Base-by-base conservation (phyloP, 1,140 invertebrate genomes). In the Lepidurus packardi region DNA sequence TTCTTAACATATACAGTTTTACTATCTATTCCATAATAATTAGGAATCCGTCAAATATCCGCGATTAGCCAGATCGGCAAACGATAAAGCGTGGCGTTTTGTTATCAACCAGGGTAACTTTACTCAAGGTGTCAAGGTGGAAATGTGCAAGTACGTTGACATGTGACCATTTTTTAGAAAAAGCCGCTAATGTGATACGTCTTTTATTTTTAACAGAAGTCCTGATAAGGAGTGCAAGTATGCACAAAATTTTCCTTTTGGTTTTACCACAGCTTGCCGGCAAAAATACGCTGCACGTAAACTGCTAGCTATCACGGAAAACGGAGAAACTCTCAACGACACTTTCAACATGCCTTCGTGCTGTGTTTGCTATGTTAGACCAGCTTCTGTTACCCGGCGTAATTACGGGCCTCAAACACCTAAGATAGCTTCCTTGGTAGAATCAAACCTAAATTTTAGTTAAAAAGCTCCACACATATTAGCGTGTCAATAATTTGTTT, bases 31-130 rank as follows among this genome's bases (percentile, higher is more conserved):
- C 10, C 11, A 1, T 43, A 42, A 21, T 44, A 0, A 47, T 1
- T 45, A 47, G 43, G 43, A 43, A 7, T n/a, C 10, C 0, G 53
- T 45, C 21, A 43, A 9, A 25, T 53, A 11, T 77, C 41, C 78
- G 42, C 24, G 53, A 43, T 88, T 82, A 77, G 87, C 88, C 1
- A 85, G 85, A 81, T 81, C 83, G 8, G 88, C 85, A 0, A 80
- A 84, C 79, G 88, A 84, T 74, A 84, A 85, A 6, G 85, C 89
- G 74, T 89, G 88, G 88, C 85, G 88, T 44, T 89, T 84, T 47
- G 84, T 90, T 25, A 85, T 89, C 7, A 90, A 90, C 82, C 85
- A 87, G 73, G 83, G 84, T 0, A 85, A 87, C 34, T 89, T 87
- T 74, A 82, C 83, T 0, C 89, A 90, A 80, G 86, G 87, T 4